phyloP scores from a whole-genome alignment of 2,113 vertebrate genomes.

The Pseudopodoces humilis region DNA sequence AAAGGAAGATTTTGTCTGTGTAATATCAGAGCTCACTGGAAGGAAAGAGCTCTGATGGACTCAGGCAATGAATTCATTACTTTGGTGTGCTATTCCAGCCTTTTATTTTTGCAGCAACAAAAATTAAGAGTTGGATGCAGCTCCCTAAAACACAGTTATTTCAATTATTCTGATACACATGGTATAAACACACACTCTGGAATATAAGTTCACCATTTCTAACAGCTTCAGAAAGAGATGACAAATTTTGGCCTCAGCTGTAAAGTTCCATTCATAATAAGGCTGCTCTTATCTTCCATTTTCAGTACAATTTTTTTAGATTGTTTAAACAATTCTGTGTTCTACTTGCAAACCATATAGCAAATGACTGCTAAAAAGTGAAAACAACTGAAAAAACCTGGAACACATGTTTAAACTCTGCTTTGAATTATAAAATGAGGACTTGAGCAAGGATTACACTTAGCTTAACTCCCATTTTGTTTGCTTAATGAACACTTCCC shows the following conservation, averaged over 20 bases:
- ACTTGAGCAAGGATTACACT: background rate
- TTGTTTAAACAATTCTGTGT: background rate
- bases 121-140: background rate
- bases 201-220: background rate
- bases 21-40: background rate
- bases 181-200: background rate
- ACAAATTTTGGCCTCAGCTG: background rate
- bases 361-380: background rate
- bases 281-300: background rate
- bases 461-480: background rate
- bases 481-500: background rate
- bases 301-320: background rate
- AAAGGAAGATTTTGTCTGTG: background rate
- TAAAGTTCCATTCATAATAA: background rate
- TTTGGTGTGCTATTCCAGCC: background rate
- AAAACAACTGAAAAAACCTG: background rate
- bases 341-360: background rate
- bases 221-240: background rate
- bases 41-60: background rate
- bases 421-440: background rate
- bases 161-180: background rate
- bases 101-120: background rate
- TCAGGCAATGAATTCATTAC: background rate
- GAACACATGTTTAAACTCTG: background rate
- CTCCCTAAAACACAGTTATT: background rate